Evolutionary conservation across 2,888 invertebrate species (phyloP), one percentile per base, ranked within the genome.

Genomic region (Oscheius sp.): DNA sequence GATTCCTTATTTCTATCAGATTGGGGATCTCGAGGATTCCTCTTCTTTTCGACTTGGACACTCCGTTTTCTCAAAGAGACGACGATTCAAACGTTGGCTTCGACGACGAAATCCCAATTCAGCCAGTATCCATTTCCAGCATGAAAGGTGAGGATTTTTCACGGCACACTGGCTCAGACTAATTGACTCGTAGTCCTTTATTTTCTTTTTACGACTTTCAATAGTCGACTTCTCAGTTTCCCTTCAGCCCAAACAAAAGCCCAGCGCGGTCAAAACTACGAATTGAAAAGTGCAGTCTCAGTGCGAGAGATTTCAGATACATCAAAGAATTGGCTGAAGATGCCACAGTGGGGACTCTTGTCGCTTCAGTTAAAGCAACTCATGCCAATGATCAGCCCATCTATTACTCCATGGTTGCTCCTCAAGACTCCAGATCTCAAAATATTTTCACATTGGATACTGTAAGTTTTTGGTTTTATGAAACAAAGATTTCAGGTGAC

Each of bases 371-470:
- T 6, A 72, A 76, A 27, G 85, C 84, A 2, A 75, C 75, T 12
- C 82, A 84, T 55, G 81, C 79, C 3, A 69, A 74, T 10, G 72
- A 78, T 33, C 79, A 80, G 57, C 78, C 81, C 3, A 71, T 85
- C 25, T 85, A 84, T 70, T 85, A 85, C 70, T 80, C 82, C 6
- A 81, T 85, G 82, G 72, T 78, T 17, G 84, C 83, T 17, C 84
- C 85, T 31, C 83, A 85, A 65, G 85, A 85, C 63, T 71, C 79
- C n/a, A 52, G 81, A 52, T 79, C 79, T 15, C 76, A 75, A 45
- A 81, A 81, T 48, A 69, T 80, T 20, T 81, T 80, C 74, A 73
- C 78, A 8, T 63, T 81, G 39, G 78, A 82, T 65, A 80, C 81
- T 15, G 80, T 80, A 67, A 64, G 58, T 69, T 15, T 61, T 58